Evolutionary conservation across 2,797 vertebrate genomes (phyloP).

Genomic region (Acanthis flammea): DNA sequence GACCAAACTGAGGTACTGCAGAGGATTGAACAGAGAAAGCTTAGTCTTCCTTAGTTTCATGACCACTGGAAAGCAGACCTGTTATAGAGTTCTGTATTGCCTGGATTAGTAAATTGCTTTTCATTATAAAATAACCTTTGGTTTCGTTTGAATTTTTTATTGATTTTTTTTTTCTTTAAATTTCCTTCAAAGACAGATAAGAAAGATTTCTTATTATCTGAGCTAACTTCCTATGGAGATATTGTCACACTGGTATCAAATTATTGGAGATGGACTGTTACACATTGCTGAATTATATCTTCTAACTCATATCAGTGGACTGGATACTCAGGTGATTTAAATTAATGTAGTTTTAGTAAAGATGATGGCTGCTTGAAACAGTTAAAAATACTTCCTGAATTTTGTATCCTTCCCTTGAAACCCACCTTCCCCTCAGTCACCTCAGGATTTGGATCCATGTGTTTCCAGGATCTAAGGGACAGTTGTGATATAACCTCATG

Average conservation of each 20-base stretch:
- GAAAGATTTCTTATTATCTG: not conserved
- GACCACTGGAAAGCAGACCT: not conserved
- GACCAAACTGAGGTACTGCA: not conserved
- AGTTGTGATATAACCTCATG: not conserved
- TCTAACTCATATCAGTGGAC: not conserved
- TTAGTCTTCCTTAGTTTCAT: not conserved
- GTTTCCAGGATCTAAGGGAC: not conserved
- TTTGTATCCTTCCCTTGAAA: not conserved
- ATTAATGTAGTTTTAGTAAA: not conserved
- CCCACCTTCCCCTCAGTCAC: rapidly evolving
- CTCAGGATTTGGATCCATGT: not conserved
- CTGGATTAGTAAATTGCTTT: not conserved
- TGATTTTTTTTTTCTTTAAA: not conserved
- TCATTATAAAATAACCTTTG: not conserved
- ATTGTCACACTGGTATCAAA: not conserved
- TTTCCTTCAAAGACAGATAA: not conserved
- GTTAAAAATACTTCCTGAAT: not conserved
- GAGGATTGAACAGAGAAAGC: not conserved
- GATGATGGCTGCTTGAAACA: not conserved
- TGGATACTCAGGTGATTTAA: not conserved
- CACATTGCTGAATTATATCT: not conserved
- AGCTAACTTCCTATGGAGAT: not conserved
- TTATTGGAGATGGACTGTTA: not conserved
- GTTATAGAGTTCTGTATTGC: not conserved
- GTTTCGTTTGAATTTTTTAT: not conserved